Evolutionary conservation across 2,113 vertebrate species (phyloP), one percentile per base, ranked within the genome.

Genomic region (Rhegmatorhina hoffmannsi): DNA sequence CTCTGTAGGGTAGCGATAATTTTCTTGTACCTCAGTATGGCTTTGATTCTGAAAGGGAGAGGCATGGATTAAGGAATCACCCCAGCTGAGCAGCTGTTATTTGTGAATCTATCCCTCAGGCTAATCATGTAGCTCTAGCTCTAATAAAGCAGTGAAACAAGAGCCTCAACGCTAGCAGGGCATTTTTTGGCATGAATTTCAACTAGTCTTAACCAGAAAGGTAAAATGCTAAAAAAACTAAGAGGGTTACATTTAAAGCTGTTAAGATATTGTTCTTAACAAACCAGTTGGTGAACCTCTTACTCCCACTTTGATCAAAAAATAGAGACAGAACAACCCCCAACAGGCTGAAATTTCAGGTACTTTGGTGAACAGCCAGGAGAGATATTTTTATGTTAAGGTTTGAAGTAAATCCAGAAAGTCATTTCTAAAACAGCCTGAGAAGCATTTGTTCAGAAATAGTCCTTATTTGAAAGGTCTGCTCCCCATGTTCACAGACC

Each of bases 41-140:
- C 69, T 96, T 94, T 95, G 92, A 92, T 89, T 96, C 79, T 68
- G 73, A 81, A 90, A 96, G 56, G 59, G 64, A 81, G 90, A 94
- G 79, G 59, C 68, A 47, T 56, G 88, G 92, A 96, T 96, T 94
- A 96, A 91, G 94, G 64, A 84, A 93, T 90, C 88, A 90, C 64
- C 93, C 83, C 76, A 87, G 88, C 83, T 84, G 92, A 93, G 92
- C 93, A 95, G 92, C 94, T 96, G 90, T 81, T 94, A 86, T 77
- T 92, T 95, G 88, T 84, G 93, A 86, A 88, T 95, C 68, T 95
- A 81, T 84, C 85, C 87, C 88, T 84, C 73, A 60, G 96, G 93
- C 88, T 95, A 93, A 84, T 94, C 68, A 84, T 78, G 78, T 6
- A 90, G 83, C 75, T 90, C 87, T 63, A 78, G 64, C 94, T 47